Base-by-base conservation (phyloP, 2,113 vertebrate genomes). In the Craseonycteris thonglongyai region DNA sequence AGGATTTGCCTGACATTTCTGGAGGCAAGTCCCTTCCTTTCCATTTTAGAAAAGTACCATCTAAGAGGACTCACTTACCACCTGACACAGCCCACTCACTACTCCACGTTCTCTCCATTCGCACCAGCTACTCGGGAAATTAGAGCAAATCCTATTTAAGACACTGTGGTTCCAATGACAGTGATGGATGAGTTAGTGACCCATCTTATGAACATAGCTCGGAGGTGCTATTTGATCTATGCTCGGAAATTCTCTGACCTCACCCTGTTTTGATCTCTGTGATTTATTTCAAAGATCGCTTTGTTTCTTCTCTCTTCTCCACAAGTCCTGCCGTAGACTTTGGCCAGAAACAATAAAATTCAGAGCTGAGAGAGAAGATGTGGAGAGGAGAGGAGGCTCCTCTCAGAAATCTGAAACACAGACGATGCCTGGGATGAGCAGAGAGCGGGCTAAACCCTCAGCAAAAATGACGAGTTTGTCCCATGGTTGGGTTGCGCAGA, bases 101-200 rank as follows among this genome's bases (percentile, higher is more conserved):
- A 66, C 85, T n/a, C 58, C 24, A 24, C 33, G 38, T 47, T 71
- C 85, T 84, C 89, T 82, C 72, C 63, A 66, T 88, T 86, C 74
- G 45, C 42, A 84, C 76, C 49, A 66, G 90, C 66, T 87, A 71
- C 88, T 88, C 79, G 59, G 90, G 65, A 97, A 96, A 95, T 97
- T 63, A 96, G 94, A 96, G 93, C 94, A 95, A 90, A 88, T 81
- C 66, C 91, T 97, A 94, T 97, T 97, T 95, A 86, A 92, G 93
- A 85, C 0, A 1, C 72, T 3, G 54, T 84, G 47, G 76, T 76
- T 94, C 76, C 22, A 95, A 63, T 75, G 94, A 85, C 94, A 72
- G 59, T 91, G 78, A 96, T 81, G 85, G 42, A 68, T 51, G 76
- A 63, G 71, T 59, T 24, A 18, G 83, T 2, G 42, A 42, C 45